Base-by-base conservation (phyloP, 2,888 invertebrate species). In the Frankliniella intonsa region DNA sequence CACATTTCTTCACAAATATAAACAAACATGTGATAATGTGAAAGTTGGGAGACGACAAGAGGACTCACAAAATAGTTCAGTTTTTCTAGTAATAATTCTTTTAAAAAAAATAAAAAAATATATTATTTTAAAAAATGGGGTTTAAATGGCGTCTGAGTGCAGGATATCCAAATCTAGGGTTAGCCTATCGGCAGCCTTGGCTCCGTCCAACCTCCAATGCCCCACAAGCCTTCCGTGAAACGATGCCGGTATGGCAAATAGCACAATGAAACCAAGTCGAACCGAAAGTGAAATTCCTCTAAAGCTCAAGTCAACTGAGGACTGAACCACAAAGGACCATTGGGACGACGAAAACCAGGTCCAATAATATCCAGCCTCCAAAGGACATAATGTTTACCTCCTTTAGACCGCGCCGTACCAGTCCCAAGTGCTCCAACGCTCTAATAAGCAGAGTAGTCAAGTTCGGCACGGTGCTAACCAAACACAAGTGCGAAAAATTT, bases 301-400 rank as follows among this genome's bases (percentile, higher is more conserved):
- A 38, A 2, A 38, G 38, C 38, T 38, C 38, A 38, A 38, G 38
- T 5, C 38, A 3, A 5, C 5, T 2, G 38, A 38, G 38, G 5
- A 38, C 38, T 38, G 5, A 38, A 5, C 38, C 38, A 38, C 38
- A 3, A 38, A 38, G 38, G 2, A 38, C 38, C 38, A 38, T 38
- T 38, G 38, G 38, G 38, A 5, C 38, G 38, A 38, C 38, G 14
- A 19, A 55, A 55, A 55, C 55, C 14, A 55, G 55, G 14, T 55
- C 19, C 38, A 17, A 17, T 3, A 17, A 55, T 55, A 55, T 55
- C 22, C n/a, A n/a, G 11, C 69, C 69, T 76, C 69, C 22, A 8
- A 76, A 76, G 25, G 69, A 25, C 69, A 76, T 76, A 10, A 25
- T 76, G 69, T 76, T 76, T 76, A 76, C 69, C 69, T 76, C 69